Evolutionary conservation across 1,140 invertebrate species (phyloP), one percentile per base, ranked within the genome.

Genomic region (Micrasema minimum): DNA sequence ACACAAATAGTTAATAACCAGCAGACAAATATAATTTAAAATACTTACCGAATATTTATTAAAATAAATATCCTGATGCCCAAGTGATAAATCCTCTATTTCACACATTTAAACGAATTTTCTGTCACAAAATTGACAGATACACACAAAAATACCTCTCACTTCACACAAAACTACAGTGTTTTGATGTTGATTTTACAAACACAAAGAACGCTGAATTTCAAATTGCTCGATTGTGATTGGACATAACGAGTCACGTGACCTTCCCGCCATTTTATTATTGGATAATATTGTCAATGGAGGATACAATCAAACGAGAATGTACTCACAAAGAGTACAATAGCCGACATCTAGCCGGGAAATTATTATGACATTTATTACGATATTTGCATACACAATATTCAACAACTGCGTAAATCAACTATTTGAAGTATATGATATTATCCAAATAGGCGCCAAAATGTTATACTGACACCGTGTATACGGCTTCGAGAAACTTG

Each of bases 11-110:
- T 46, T 18, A 6, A n/a, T 41, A 62, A 69, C 20, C 26, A n/a
- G 14, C 2, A 11, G 37, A 6, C 16, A 62, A 62, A 41, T 61
- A 31, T 45, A 46, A 7, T 26, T 22, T 22, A 69, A 51, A 62
- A 16, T 71, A 83, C 83, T 85, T 77, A 85, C 83, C 83, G 82
- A 83, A 83, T 83, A 85, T 83, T 83, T 85, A 83, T 80, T 81
- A 69, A 77, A 76, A 82, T 83, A 85, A 83, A 83, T 83, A 85
- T 85, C 82, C 82, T 83, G 81, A 79, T 80, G 83, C 80, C 81
- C 81, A 76, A 82, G 76, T 77, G 80, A 79, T 81, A 79, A 82
- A 83, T 83, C 81, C 81, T 80, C 78, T 81, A 83, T 83, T 83
- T 85, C 82, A 82, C 82, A 85, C 83, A 85, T 85, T 83, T 83